Base-by-base conservation (phyloP, 2,113 vertebrate genomes). In the Xiphophorus couchianus region DNA sequence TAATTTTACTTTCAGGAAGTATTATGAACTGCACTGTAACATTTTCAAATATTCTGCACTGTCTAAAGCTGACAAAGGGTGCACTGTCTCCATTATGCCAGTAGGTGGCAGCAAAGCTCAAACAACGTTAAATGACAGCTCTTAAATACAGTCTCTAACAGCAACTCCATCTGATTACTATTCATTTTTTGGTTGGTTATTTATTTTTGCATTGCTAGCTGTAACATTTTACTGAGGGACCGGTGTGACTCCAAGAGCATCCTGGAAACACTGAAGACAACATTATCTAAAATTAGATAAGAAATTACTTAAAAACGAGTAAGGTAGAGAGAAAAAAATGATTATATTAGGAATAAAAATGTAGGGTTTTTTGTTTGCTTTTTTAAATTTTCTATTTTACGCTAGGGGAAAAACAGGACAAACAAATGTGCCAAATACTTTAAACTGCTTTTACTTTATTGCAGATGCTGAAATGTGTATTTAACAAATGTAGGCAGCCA, bases 1-100 rank as follows among this genome's bases (percentile, higher is more conserved):
- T 29, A 62, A 39, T 70, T 78, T 81, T 48, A n/a, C 31, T 77
- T 84, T 76, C 39, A 79, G 86, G 86, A 86, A 86, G 83, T 76
- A 14, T 69, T 80, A 51, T 11, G 72, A 73, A 66, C 2, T 79
- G 35, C 11, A 39, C 7, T 54, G 8, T 1, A 31, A 51, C 5
- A 66, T 51, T 30, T 39, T 44, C 22, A 9, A 3, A 48, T 7
- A 48, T 22, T 48, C 15, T 51, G 35, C 28, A 30, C 22, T 29
- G 15, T 5, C 2, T 31, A 0, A 25, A 51, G 2, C 54, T 44
- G 3, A 71, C 12, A 66, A n/a, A 1, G 61, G 51, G 6, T 76
- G 73, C 10, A 85, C 5, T n/a, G 54, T 25, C 27, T 19, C 4
- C 30, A 17, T 0, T 71, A 10, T 5, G 33, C 86, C 90, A 86